Evolutionary conservation across 2,797 vertebrate species (phyloP), one percentile per base, ranked within the genome.

Genomic region (Sebastes wilsoni): DNA sequence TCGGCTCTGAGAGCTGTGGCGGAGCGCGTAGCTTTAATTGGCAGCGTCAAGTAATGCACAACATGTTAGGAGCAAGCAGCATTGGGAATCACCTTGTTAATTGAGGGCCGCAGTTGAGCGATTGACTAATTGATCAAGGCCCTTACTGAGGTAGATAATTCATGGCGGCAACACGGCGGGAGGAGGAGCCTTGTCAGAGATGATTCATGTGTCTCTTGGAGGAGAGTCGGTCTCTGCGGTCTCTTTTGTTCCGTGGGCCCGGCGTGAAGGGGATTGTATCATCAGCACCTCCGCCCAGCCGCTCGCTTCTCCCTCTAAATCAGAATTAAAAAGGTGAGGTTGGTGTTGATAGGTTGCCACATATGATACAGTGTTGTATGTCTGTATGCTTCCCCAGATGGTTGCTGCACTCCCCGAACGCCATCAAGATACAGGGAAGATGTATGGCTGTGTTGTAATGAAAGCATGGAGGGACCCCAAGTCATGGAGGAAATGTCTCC

Each of bases 61-160:
- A 87, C 79, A 77, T 86, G 88, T 90, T 85, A 82, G 91, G 67
- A 83, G 82, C 80, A 67, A 62, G 80, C 81, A 87, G 91, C 90
- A 85, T 68, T 78, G 89, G 93, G 88, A 94, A 91, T 92, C 90
- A 86, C 86, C 85, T 76, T 85, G 88, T 94, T 95, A 95, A 95
- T 94, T 94, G 94, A 85, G 84, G 92, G 92, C 90, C 80, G 82
- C 92, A 88, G 89, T 94, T 94, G 92, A 94, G 90, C 88, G 84
- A 95, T 94, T 94, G 93, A 95, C 93, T 95, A 96, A 95, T 96
- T 95, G 95, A 95, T 95, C 91, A 87, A 91, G 88, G 92, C 81
- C 89, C 90, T 91, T 89, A 88, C 91, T 77, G 81, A 59, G 83
- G 86, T 86, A 84, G 93, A 92, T 95, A 93, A 95, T 91, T 94